Evolutionary conservation across 2,113 vertebrate species (phyloP).

Genomic region (Pimephales promelas): DNA sequence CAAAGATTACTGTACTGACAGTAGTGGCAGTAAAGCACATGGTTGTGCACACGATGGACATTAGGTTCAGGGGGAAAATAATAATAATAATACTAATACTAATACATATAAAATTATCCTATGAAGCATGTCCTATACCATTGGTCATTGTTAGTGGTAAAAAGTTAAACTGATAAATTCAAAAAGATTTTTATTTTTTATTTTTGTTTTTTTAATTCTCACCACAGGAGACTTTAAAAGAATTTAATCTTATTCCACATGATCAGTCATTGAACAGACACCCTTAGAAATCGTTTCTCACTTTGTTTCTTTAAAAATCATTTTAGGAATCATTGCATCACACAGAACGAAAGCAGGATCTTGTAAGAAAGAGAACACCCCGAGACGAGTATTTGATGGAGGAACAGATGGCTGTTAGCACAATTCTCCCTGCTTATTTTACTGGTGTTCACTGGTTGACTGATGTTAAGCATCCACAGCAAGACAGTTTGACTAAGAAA

Average conservation of each 20-base stretch:
- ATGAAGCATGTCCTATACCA: background rate
- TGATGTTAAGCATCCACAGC: constrained; percentile 80
- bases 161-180: background rate
- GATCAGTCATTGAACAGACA: too few relatives aligned
- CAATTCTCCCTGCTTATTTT: constrained; percentile 63
- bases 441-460: constrained; percentile 77
- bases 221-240: background rate
- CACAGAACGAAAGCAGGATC: background rate
- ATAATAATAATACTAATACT: too few relatives aligned
- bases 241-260: background rate
- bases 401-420: constrained; percentile 49
- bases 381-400: constrained; percentile 29
- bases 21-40: background rate
- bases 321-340: background rate
- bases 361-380: constrained; percentile 26
- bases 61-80: background rate
- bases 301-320: background rate
- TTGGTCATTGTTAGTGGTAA: background rate
- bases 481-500: constrained; percentile 80
- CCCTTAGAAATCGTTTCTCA: background rate
- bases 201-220: too few relatives aligned
- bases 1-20: background rate
- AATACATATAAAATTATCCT: background rate
- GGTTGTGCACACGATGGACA: background rate
- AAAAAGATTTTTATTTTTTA: too few relatives aligned